Base-by-base conservation (phyloP, 2,797 vertebrate species). In the Dendrocincla tyrannina region DNA sequence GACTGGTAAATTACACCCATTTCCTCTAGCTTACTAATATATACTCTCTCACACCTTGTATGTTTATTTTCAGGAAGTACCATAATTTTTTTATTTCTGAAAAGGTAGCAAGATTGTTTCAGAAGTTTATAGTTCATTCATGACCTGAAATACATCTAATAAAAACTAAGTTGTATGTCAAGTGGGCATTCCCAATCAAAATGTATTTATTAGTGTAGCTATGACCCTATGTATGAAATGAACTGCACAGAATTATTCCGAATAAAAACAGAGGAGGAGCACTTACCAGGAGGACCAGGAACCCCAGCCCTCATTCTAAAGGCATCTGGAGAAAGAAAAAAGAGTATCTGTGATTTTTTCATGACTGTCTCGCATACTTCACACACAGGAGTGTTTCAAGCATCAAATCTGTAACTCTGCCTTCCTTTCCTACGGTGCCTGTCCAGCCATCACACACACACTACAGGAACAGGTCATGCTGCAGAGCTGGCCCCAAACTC, bases 221-320 rank as follows among this genome's bases (percentile, higher is more conserved):
- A 18, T 64, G 33, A 84, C 17, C 22, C 44, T 63, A 52, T 4
- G 6, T 32, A 37, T 35, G 28, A 74, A 77, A 53, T 25, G 2
- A 82, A 78, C 22, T 50, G 59, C 15, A 33, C 14, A 64, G 59
- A 72, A 55, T 77, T 32, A 47, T 44, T 83, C 56, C 62, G 52
- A 73, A 47, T 27, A 46, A 25, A 80, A 74, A 16, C 4, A 83
- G 53, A 59, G 13, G 33, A 75, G 33, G 3, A 70, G 15, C 32
- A 39, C 83, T 93, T 78, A 96, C 91, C 4, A 58, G 7, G 2
- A 78, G 2, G 3, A 75, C 1, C 1, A 37, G 44, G 20, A 46
- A 17, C 3, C 19, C 23, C 56, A 56, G 12, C 3, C 9, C 6
- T 60, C n/a, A 13, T 1, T 55, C 24, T 72, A 1, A 4, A 11